These are phyloP conservation scores for Eulithis prunata DNA, from an alignment of 2,888 invertebrate genomes.

Conservation along the genomic window DNA sequence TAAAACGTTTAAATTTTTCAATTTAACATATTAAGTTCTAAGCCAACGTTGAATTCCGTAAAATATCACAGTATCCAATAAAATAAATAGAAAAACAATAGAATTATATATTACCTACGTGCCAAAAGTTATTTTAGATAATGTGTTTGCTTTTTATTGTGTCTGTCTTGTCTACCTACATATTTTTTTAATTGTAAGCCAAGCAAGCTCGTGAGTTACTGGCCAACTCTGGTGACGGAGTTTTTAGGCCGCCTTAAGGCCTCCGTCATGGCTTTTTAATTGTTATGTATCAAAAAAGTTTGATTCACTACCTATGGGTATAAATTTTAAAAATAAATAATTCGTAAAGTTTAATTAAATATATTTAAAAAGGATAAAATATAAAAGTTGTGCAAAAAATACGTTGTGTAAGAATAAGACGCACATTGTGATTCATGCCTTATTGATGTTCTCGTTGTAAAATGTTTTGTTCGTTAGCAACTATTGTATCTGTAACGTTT, in stretches of 20 bases:
- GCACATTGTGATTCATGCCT: constrained; percentile 71
- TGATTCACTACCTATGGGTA: background rate
- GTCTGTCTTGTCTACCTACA: background rate
- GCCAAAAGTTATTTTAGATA: constrained; percentile 65
- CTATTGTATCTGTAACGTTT: constrained; percentile 42
- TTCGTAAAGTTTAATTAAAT: background rate
- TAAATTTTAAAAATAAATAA: background rate
- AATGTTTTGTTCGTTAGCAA: constrained; percentile 50
- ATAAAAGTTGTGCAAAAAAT: constrained; percentile 35
- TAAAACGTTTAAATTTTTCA: constrained; percentile 6
- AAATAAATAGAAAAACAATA: constrained; percentile 1
- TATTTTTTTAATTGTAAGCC: too few relatives aligned
- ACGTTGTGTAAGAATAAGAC: constrained; percentile 50
- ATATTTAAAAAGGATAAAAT: background rate
- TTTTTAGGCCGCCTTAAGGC: too few relatives aligned
- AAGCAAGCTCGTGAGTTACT: too few relatives aligned
- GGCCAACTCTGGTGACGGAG: too few relatives aligned
- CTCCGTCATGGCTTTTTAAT: too few relatives aligned
- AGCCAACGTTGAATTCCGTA: too few relatives aligned
- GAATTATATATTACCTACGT: constrained; percentile 65
- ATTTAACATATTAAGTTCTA: background rate
- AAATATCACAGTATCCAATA: background rate
- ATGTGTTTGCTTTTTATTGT: background rate
- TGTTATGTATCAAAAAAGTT: background rate
- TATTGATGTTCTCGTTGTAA: constrained; percentile 64